These are phyloP conservation scores for Brachionus rubens DNA, from an alignment of 1,140 invertebrate species.

Conservation along the genomic window DNA sequence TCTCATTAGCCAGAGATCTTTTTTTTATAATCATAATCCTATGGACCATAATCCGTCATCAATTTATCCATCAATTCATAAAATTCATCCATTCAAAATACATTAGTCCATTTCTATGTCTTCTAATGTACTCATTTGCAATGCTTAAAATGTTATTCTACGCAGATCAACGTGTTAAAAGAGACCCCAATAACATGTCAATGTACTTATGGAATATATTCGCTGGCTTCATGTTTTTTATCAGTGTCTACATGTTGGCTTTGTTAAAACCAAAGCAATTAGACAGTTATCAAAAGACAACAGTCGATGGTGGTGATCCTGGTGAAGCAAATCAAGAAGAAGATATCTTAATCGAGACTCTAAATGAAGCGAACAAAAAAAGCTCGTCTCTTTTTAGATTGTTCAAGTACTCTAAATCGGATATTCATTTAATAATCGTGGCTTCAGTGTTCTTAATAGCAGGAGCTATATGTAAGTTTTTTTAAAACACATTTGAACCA, in stretches of 20 bases:
- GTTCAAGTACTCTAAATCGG: slow-evolving; percentile 25
- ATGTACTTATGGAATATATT: slow-evolving; percentile 39
- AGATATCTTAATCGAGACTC: slow-evolving; percentile 33
- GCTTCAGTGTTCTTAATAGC: slow-evolving; percentile 4
- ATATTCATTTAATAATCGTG: background rate
- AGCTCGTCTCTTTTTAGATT: slow-evolving; percentile 36
- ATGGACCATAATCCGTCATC: background rate
- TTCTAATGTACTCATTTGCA: slow-evolving; percentile 34
- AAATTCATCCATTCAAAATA: slow-evolving; percentile 28
- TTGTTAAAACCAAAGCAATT: slow-evolving; percentile 10
- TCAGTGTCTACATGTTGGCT: slow-evolving; percentile 14
- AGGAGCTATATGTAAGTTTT: slow-evolving; percentile 31
- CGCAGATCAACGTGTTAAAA: background rate
- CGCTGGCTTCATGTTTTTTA: slow-evolving; percentile 31
- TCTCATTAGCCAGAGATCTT: slow-evolving; percentile 2
- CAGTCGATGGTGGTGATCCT: slow-evolving; percentile 17
- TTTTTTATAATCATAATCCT: background rate
- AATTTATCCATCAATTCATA: background rate
- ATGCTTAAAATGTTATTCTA: slow-evolving; percentile 44
- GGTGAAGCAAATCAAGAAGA: background rate
- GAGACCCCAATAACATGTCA: background rate
- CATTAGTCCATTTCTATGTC: background rate
- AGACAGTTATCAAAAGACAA: slow-evolving; percentile 34
- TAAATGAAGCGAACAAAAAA: slow-evolving; percentile 44
- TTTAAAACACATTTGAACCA: background rate